Evolutionary conservation across 2,113 vertebrate species (phyloP).

Genomic region (Oceanites oceanicus): DNA sequence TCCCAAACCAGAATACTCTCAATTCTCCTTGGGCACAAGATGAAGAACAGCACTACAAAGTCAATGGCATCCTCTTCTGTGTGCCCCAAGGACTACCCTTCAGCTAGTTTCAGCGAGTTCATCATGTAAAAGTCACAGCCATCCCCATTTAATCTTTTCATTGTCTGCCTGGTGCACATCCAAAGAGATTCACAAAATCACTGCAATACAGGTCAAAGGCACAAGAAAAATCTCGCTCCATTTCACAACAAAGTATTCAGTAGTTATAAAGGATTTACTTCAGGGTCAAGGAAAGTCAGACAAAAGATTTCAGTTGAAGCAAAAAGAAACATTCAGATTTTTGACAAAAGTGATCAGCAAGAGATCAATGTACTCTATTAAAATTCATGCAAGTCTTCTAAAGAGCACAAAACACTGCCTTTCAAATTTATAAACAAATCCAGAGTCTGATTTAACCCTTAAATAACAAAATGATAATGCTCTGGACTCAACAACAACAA

Average conservation of each 20-base stretch:
- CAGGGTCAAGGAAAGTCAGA: slow-evolving; percentile 7
- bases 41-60: not conserved
- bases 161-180: not conserved
- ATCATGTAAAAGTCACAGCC: not conserved
- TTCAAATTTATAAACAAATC: not conserved
- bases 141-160: not conserved
- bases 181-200: not conserved
- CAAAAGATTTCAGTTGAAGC: not conserved
- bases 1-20: not conserved
- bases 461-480: not conserved
- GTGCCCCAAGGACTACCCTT: not conserved
- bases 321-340: not conserved
- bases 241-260: not conserved
- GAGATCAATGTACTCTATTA: not conserved
- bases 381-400: not conserved
- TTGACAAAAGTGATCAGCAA: not conserved
- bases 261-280: not conserved
- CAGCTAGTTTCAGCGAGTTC: not conserved
- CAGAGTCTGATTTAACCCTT: not conserved
- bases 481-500: not conserved
- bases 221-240: not conserved
- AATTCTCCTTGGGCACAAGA: not conserved
- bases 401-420: not conserved
- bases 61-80: not conserved
- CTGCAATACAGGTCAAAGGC: not conserved